Percentiles rank a stretch among this genome's conserved stretches.
These are phyloP conservation scores for Andrena bucephala DNA, from an alignment of 2,888 invertebrate genomes.

Conservation along the genomic window DNA sequence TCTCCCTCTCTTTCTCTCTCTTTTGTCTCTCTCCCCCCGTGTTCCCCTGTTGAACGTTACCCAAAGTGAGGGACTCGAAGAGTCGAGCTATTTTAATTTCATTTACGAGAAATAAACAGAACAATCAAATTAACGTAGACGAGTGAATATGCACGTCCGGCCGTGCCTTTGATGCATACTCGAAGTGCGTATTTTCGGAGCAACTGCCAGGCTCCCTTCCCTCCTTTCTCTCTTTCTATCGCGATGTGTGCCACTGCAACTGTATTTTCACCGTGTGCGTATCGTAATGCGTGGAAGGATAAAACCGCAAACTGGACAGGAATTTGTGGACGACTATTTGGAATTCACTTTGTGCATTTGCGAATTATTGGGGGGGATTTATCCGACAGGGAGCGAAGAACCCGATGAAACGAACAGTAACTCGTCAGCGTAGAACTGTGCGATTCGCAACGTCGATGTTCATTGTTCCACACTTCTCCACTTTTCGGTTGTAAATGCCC, in stretches of 20 bases:
- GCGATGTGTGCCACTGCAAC: slow-evolving; percentile 5
- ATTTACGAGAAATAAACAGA: slow-evolving; percentile 71
- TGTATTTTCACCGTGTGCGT: slow-evolving; percentile 43
- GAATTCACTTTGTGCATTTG: slow-evolving; percentile 68
- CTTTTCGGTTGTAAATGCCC: neutral
- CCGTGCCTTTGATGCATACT: slow-evolving; percentile 59
- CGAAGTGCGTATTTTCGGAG: slow-evolving; percentile 63
- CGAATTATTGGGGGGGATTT: slow-evolving; percentile 50
- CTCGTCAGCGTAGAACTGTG: neutral
- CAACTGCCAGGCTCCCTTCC: slow-evolving; percentile 22
- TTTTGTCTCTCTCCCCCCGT: slow-evolving; percentile 10
- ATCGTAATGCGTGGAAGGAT: slow-evolving; percentile 46
- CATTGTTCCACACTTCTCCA: neutral
- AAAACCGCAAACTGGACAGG: slow-evolving; percentile 43
- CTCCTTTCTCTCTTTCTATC: neutral
- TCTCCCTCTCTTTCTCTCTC: slow-evolving; percentile 8
- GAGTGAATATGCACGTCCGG: slow-evolving; percentile 52
- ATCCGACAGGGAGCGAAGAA: slow-evolving; percentile 20
- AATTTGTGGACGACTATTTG: slow-evolving; percentile 70
- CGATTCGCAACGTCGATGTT: slow-evolving; percentile 17
- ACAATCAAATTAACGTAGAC: slow-evolving; percentile 68
- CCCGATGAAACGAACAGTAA: slow-evolving; percentile 6
- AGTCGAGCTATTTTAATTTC: slow-evolving; percentile 72
- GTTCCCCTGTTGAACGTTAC: slow-evolving; percentile 58
- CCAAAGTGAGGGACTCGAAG: slow-evolving; percentile 57